Base-by-base conservation (phyloP, 53 echinoderm and acorn worm species). In the Apostichopus leukothele region DNA sequence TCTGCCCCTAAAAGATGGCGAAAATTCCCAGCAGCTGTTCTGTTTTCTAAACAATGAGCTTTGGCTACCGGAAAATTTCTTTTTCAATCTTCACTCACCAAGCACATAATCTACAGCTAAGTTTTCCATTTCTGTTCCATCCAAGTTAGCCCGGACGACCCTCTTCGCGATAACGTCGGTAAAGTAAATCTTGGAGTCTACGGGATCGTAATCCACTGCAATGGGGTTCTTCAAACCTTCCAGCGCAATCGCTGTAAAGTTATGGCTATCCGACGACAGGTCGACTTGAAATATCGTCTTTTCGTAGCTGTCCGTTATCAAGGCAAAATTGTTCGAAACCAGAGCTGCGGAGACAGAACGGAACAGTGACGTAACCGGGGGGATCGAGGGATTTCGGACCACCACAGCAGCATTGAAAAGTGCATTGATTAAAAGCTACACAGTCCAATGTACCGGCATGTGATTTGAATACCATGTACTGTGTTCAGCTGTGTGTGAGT, bases 261-360 rank as follows among this genome's bases (percentile, higher is more conserved):
- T 76, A 18, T 84, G 51, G 50, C 74, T 85, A n/a, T 89, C 52
- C 12, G 55, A 85, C 6, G 87, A 81, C 25, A 96, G 67, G 66
- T 90, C 89, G 50, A 96, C 90, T 78, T 96, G 97, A 50, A 95
- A 95, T 74, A 96, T 91, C 11, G 90, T 92, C 50, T 93, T 93
- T 10, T 91, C 89, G 89, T 93, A 93, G 53, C 94, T 90, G 90
- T 96, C 97, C 5, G 95, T 91, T 1, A 93, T 91, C 6, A 96
- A 79, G 18, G 95, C 81, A 90, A 96, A 93, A 83, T 92, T 87
- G 71, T 96, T 92, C 9, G 90, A 84, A 27, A 92, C n/a, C 53
- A 95, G 90, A 2, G 90, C 97, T 96, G 87, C 7, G 21, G 75
- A 10, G 8, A 39, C 39, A 39, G 39, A 39, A 39, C 39, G 39